Evolutionary conservation across 92 coral and sea anemone species (phyloP).

Genomic region (Phenganax subtilis): DNA sequence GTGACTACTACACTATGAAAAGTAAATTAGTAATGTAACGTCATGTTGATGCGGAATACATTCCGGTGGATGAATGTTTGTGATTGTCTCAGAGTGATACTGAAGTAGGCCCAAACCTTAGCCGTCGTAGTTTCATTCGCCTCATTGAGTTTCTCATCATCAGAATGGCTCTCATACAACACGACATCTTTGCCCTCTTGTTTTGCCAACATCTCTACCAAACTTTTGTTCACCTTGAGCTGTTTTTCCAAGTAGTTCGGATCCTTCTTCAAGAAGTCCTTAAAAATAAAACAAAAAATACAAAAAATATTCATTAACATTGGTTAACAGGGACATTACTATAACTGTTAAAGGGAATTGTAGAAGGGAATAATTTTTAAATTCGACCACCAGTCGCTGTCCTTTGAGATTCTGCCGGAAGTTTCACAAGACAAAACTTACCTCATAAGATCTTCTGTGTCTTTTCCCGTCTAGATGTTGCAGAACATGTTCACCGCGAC

Average conservation of each 20-base stretch:
- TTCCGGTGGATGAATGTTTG: not conserved
- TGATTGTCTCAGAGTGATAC: too few relatives aligned
- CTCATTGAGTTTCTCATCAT: conserved; percentile 43
- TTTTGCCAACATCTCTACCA: conserved; percentile 64
- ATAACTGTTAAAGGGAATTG: too few relatives aligned
- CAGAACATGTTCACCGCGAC: conserved; percentile 75
- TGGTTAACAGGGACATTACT: too few relatives aligned
- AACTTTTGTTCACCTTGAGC: conserved; percentile 64
- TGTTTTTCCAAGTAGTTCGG: conserved; percentile 82
- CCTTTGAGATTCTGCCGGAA: too few relatives aligned
- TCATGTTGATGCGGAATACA: too few relatives aligned
- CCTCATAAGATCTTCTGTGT: conserved; percentile 77
- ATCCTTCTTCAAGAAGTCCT: conserved; percentile 67
- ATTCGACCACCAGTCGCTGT: too few relatives aligned
- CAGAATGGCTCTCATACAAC: conserved; percentile 68
- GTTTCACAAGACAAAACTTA: not conserved
- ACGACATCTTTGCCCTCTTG: conserved; percentile 85
- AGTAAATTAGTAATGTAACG: too few relatives aligned
- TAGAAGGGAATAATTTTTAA: too few relatives aligned
- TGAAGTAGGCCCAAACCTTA: not conserved
- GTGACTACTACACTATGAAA: too few relatives aligned
- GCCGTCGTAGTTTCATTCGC: conserved; percentile 40
- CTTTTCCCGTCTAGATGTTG: conserved; percentile 73
- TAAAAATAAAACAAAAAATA: not conserved
- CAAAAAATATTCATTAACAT: not conserved